phyloP scores from a whole-genome alignment of 2,113 vertebrate species.

The Turdus rufiventris region DNA sequence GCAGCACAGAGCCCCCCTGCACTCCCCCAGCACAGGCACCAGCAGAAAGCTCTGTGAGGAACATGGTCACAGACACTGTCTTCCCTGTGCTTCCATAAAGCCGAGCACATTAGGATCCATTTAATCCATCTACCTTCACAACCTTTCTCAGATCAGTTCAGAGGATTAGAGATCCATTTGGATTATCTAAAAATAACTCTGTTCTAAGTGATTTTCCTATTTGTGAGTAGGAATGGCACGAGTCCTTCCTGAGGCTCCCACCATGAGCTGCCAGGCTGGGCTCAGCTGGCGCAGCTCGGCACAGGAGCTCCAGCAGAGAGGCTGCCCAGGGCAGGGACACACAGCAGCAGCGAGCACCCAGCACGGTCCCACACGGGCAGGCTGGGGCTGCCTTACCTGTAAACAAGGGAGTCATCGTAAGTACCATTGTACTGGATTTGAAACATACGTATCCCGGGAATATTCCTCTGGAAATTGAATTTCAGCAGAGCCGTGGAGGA shows the following conservation, averaged over 20 bases:
- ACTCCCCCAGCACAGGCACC: not conserved
- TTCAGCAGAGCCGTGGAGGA: slow-evolving; percentile 94
- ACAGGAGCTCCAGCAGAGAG: not conserved
- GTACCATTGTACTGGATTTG: slow-evolving; percentile 99
- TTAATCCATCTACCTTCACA: slow-evolving; percentile 16
- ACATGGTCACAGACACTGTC: not conserved
- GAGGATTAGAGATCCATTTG: slow-evolving; percentile 20
- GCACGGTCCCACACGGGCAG: fast-evolving
- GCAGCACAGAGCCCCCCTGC: not conserved
- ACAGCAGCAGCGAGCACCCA: fast-evolving
- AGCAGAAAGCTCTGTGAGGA: not conserved
- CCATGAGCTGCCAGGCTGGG: not conserved
- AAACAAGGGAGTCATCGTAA: slow-evolving; percentile 97
- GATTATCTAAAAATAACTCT: slow-evolving; percentile 37
- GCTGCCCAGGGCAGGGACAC: not conserved
- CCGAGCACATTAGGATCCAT: not conserved
- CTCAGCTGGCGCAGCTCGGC: fast-evolving
- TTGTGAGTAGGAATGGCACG: fast-evolving
- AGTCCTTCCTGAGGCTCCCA: not conserved
- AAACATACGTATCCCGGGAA: slow-evolving; percentile 98
- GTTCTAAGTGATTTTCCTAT: not conserved
- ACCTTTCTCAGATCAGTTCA: not conserved
- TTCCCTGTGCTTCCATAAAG: not conserved
- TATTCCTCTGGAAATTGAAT: slow-evolving; percentile 98
- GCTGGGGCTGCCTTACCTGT: slow-evolving; percentile 84